These are phyloP conservation scores for Hippocampus zosterae DNA, from an alignment of 2,113 vertebrate species.

Conservation along the genomic window DNA sequence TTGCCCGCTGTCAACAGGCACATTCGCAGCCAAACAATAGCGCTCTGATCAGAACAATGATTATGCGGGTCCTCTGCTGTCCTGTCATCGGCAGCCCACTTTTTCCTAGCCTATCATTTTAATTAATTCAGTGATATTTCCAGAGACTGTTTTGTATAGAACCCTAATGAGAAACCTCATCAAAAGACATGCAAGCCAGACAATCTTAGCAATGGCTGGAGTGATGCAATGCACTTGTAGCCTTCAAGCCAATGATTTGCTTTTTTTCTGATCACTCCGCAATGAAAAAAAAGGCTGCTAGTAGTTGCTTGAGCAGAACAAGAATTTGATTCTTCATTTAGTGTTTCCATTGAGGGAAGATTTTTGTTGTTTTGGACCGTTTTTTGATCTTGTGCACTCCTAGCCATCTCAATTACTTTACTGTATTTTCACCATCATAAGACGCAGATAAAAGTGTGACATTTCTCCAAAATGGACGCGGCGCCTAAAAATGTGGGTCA, in stretches of 20 bases:
- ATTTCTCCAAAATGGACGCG: no score
- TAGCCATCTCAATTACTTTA: slow-evolving; percentile 75
- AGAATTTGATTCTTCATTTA: slow-evolving; percentile 27
- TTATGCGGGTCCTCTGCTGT: slow-evolving; percentile 51
- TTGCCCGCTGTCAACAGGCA: slow-evolving; percentile 56
- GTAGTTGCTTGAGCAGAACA: slow-evolving; percentile 17
- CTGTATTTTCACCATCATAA: no score
- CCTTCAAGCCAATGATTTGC: slow-evolving; percentile 55
- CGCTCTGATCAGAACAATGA: slow-evolving; percentile 74
- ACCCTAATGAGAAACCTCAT: slow-evolving; percentile 74
- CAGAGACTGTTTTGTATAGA: slow-evolving; percentile 67
- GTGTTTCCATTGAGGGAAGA: slow-evolving; percentile 3
- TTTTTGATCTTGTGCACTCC: slow-evolving; percentile 59
- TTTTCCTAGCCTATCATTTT: slow-evolving; percentile 73
- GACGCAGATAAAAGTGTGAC: no score
- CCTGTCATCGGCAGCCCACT: slow-evolving; percentile 60
- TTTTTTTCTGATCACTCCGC: slow-evolving; percentile 42
- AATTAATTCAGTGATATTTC: slow-evolving; percentile 77
- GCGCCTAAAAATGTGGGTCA: no score
- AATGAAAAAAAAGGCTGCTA: slow-evolving; percentile 21
- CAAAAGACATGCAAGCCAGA: slow-evolving; percentile 63
- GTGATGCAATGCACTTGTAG: slow-evolving; percentile 37
- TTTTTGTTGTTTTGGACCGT: slow-evolving; percentile 22
- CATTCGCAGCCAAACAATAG: slow-evolving; percentile 69
- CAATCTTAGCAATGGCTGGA: slow-evolving; percentile 58